Conservation (phyloP, 1,140 invertebrate species). For the Triops longicaudatus region DNA sequence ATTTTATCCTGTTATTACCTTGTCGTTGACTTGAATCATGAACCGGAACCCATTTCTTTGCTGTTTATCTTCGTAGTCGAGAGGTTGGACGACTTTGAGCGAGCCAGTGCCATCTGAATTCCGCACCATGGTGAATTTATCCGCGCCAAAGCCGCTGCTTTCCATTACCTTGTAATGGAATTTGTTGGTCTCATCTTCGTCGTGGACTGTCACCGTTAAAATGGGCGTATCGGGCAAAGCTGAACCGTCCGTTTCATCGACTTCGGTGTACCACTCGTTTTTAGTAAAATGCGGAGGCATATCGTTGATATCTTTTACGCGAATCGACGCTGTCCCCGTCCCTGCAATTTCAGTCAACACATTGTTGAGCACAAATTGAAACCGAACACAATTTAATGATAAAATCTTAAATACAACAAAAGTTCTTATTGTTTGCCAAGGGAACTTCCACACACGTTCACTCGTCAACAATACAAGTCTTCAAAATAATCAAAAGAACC, state of each 20-base stretch:
- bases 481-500: no score
- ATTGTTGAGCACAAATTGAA: constrained; percentile 9
- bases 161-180: constrained; percentile 93
- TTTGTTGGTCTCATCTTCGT: constrained; percentile 92
- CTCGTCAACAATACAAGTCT: no score
- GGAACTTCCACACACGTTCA: no score
- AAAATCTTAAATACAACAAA: neutral
- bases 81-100: constrained; percentile 84
- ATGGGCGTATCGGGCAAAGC: constrained; percentile 90
- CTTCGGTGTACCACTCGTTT: constrained; percentile 91
- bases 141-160: constrained; percentile 86
- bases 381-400: neutral
- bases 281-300: constrained; percentile 94
- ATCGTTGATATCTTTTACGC: constrained; percentile 86
- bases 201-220: constrained; percentile 86
- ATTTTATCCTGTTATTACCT: constrained; percentile 40
- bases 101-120: constrained; percentile 93
- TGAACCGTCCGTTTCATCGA: constrained; percentile 91
- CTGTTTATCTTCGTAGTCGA: constrained; percentile 83
- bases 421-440: neutral
- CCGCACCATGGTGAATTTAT: constrained; percentile 93
- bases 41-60: constrained; percentile 89
- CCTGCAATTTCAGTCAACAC: constrained; percentile 39
- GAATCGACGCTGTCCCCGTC: constrained; percentile 84
- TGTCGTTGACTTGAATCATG: constrained; percentile 85